These are phyloP conservation scores for Taeniopygia guttata DNA, from an alignment of 2,797 vertebrate species.

Conservation along the genomic window DNA sequence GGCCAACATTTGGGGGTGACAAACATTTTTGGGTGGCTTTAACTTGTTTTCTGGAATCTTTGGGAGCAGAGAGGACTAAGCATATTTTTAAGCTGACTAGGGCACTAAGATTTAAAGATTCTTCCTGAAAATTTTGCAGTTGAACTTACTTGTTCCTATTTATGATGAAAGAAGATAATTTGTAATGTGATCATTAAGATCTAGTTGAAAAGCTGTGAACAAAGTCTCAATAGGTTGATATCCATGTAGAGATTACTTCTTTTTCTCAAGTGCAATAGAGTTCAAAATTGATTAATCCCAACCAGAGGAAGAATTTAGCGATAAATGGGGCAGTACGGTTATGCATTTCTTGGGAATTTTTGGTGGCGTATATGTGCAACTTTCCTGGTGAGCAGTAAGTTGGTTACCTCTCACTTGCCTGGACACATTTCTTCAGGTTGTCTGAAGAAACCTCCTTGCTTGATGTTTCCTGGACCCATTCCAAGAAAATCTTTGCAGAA, in stretches of 20 bases:
- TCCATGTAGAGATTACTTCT: not conserved
- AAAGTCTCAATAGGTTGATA: not conserved
- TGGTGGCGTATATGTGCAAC: not conserved
- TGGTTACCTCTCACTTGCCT: not conserved
- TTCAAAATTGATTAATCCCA: not conserved
- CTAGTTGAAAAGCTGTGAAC: not conserved
- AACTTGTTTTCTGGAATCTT: not conserved
- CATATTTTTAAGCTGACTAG: not conserved
- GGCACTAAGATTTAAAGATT: not conserved
- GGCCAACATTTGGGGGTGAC: not conserved
- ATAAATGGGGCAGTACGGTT: not conserved
- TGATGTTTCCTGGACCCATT: slow-evolving; percentile 25
- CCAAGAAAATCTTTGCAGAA: slow-evolving; percentile 42
- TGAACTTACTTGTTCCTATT: not conserved
- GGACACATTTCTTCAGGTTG: slow-evolving; percentile 26
- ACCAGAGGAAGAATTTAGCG: not conserved
- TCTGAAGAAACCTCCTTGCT: slow-evolving; percentile 30
- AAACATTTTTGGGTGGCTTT: not conserved
- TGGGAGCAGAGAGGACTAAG: not conserved
- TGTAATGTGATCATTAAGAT: not conserved
- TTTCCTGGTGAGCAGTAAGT: not conserved
- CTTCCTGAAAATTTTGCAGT: not conserved
- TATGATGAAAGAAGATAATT: not conserved
- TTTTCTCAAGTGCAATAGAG: not conserved
- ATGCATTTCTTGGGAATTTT: slow-evolving; percentile 1